Percentiles rank a stretch among this genome's conserved stretches.
These are phyloP conservation scores for Paralvinella palmiformis DNA, from an alignment of 1,140 invertebrate species.

Conservation along the genomic window DNA sequence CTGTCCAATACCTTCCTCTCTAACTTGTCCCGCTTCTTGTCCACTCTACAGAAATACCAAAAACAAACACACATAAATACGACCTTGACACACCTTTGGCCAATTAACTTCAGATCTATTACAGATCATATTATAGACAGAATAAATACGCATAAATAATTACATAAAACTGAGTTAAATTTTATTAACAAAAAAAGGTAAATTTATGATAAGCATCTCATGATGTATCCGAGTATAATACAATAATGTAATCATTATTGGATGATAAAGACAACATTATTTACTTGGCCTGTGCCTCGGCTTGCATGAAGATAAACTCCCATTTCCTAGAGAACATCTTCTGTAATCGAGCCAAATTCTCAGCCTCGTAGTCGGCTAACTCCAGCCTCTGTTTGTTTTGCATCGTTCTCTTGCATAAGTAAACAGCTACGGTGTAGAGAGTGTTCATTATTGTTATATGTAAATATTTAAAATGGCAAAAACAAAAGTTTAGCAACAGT, in stretches of 20 bases:
- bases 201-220: not conserved
- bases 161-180: no score
- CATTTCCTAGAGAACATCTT: conserved; percentile 99
- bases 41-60: conserved; percentile 65
- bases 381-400: conserved; percentile 97
- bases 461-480: no score
- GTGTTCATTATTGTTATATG: no score
- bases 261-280: no score
- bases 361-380: conserved; percentile 96
- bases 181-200: no score
- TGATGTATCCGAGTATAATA: not conserved
- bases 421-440: conserved; percentile 78
- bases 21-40: conserved; percentile 96
- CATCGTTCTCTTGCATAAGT: conserved; percentile 99
- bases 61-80: no score
- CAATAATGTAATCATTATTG: not conserved
- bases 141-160: no score
- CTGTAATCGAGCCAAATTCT: conserved; percentile 92
- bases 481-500: no score
- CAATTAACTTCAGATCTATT: no score
- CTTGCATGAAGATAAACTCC: conserved; percentile 99
- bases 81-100: no score
- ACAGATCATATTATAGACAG: no score
- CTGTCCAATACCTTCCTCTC: conserved; percentile 97
- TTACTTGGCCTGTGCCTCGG: conserved; percentile 61